These are phyloP conservation scores for Tolmerus cingulatus DNA, from an alignment of 2,888 invertebrate genomes.

Conservation along the genomic window DNA sequence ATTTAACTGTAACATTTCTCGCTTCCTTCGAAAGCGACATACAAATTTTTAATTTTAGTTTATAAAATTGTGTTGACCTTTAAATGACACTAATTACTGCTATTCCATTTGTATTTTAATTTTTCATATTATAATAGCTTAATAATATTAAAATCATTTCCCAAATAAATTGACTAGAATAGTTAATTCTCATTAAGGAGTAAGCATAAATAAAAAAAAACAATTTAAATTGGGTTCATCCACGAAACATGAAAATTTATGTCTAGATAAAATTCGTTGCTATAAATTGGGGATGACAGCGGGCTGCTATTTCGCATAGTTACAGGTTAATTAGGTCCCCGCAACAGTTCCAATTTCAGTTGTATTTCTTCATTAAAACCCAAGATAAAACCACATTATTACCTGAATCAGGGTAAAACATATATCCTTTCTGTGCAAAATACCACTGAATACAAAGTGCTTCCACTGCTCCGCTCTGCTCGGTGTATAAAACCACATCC, in stretches of 20 bases:
- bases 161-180: background rate
- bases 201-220: background rate
- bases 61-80: no score
- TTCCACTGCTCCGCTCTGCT: constrained; percentile 5
- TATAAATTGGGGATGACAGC: constrained; percentile 21
- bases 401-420: constrained; percentile 27
- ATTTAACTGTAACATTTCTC: no score
- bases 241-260: background rate
- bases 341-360: constrained; percentile 31
- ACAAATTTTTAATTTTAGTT: no score
- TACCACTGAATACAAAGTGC: constrained; percentile 36
- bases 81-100: no score
- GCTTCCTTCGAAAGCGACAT: no score
- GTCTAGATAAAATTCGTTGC: constrained; percentile 2
- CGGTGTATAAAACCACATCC: constrained; percentile 8
- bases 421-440: constrained; percentile 16
- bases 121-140: no score
- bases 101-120: no score
- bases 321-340: constrained; percentile 29
- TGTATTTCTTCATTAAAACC: constrained; percentile 36
- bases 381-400: constrained; percentile 42
- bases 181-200: background rate
- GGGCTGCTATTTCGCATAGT: constrained; percentile 13
- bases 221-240: background rate
- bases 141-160: background rate